A percentile compares a stretch with the other conserved stretches of the same genome.
These are phyloP conservation scores for Ranitomeya variabilis DNA, from an alignment of 2,113 vertebrate species.

Conservation along the genomic window DNA sequence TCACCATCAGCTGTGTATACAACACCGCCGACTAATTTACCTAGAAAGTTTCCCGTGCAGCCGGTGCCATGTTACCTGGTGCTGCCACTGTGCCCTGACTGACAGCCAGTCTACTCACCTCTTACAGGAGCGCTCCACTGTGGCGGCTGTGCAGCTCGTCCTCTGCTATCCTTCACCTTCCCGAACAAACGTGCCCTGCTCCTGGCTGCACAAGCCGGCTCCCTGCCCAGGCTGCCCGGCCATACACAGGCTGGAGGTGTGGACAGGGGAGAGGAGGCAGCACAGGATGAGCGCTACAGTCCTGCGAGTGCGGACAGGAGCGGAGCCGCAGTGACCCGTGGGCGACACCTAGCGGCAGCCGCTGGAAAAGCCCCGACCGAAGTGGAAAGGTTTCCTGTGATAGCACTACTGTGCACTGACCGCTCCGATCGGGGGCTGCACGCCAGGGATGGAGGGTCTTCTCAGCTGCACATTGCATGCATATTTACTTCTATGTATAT, in stretches of 20 bases:
- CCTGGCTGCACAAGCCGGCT: slow-evolving; percentile 20
- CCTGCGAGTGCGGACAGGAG: background rate
- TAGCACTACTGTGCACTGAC: too few species aligned
- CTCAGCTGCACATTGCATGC: too few species aligned
- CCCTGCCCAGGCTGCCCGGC: background rate
- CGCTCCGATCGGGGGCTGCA: too few species aligned
- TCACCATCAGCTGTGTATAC: too few species aligned
- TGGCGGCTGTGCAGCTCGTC: background rate
- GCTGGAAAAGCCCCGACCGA: background rate
- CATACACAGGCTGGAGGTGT: slow-evolving; percentile 39
- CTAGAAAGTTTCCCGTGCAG: too few species aligned
- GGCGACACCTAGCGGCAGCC: slow-evolving; percentile 26
- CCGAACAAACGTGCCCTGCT: background rate
- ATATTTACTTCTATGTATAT: too few species aligned
- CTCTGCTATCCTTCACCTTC: background rate
- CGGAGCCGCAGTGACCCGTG: slow-evolving; percentile 2
- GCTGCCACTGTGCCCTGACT: too few species aligned
- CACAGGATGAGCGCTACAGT: background rate
- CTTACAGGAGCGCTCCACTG: background rate
- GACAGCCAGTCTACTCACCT: background rate
- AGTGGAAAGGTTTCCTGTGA: background rate
- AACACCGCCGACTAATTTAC: too few species aligned
- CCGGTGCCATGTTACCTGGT: too few species aligned
- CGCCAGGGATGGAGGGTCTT: too few species aligned
- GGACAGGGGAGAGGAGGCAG: background rate